Conservation (phyloP, 1,140 invertebrate species). For the Antheraea pernyi region DNA sequence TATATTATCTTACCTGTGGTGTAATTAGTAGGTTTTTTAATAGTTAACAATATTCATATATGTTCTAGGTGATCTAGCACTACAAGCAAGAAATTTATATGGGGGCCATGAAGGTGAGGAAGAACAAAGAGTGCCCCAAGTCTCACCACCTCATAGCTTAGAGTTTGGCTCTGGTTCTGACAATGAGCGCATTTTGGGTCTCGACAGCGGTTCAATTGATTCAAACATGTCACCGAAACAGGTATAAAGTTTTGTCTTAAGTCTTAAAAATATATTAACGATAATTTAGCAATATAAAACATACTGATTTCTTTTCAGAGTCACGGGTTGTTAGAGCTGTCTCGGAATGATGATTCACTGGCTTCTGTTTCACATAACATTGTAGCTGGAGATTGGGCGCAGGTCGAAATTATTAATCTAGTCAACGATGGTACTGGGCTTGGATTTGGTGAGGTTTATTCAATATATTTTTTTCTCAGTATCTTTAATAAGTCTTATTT, state of each 20-base stretch:
- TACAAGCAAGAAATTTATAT: conserved; percentile 80
- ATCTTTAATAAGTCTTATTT: too few relatives aligned
- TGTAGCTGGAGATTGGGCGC: conserved; percentile 95
- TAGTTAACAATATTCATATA: background rate
- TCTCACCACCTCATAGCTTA: conserved; percentile 79
- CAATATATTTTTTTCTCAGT: background rate
- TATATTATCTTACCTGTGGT: too few relatives aligned
- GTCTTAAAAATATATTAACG: background rate
- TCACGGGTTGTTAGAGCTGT: conserved; percentile 53
- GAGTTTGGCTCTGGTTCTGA: conserved; percentile 76
- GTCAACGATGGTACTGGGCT: conserved; percentile 97
- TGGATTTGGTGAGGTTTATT: conserved; percentile 87
- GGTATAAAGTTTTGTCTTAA: conserved; percentile 41
- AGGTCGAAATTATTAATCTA: conserved; percentile 97
- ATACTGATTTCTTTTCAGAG: conserved; percentile 1
- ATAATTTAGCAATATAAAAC: conserved; percentile 6
- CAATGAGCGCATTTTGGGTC: conserved; percentile 93
- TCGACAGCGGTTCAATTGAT: conserved; percentile 92
- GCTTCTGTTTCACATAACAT: conserved; percentile 82
- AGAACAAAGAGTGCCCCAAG: conserved; percentile 81
- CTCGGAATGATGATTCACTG: conserved; percentile 87
- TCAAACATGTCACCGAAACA: conserved; percentile 92
- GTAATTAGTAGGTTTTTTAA: too few relatives aligned
- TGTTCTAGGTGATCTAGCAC: conserved; percentile 80
- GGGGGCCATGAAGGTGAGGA: conserved; percentile 76